Percentiles rank a stretch among this genome's conserved stretches.
These are phyloP conservation scores for Elmis aenea DNA, from an alignment of 2,888 invertebrate species.

Conservation along the genomic window DNA sequence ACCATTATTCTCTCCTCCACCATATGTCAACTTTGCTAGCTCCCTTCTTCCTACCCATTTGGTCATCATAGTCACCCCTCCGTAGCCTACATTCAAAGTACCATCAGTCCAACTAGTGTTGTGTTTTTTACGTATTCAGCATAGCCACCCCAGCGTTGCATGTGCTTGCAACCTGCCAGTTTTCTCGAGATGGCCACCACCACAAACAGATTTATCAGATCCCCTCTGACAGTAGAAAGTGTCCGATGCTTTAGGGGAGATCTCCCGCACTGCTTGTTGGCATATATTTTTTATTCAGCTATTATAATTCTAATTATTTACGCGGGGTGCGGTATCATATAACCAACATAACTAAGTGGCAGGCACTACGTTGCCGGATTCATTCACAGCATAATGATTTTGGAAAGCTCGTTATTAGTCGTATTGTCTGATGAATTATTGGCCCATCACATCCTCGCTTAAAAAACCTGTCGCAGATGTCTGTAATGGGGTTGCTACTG, in stretches of 20 bases:
- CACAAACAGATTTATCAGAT: slow-evolving; percentile 47
- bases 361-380: slow-evolving; percentile 31
- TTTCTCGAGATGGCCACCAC: slow-evolving; percentile 41
- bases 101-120: slow-evolving; percentile 21
- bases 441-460: slow-evolving; percentile 37
- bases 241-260: slow-evolving; percentile 36
- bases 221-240: slow-evolving; percentile 43
- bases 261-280: slow-evolving; percentile 42
- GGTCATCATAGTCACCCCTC: slow-evolving; percentile 32
- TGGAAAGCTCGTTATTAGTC: slow-evolving; percentile 31
- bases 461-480: slow-evolving; percentile 47
- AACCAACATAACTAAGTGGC: slow-evolving; percentile 48
- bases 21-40: slow-evolving; percentile 26
- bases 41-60: slow-evolving; percentile 27
- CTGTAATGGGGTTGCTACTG: slow-evolving; percentile 32
- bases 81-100: slow-evolving; percentile 27
- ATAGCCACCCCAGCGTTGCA: slow-evolving; percentile 23
- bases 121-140: slow-evolving; percentile 25
- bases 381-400: slow-evolving; percentile 33
- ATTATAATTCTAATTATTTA: slow-evolving; percentile 50
- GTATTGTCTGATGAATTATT: slow-evolving; percentile 39
- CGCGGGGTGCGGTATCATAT: slow-evolving; percentile 41
- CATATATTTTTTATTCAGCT: slow-evolving; percentile 45
- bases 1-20: too few relatives aligned
- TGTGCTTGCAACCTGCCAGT: slow-evolving; percentile 37